A percentile compares a stretch with the other conserved stretches of the same genome.
Conservation (phyloP, 2,888 invertebrate species). For the Cylindroiulus punctatus region DNA sequence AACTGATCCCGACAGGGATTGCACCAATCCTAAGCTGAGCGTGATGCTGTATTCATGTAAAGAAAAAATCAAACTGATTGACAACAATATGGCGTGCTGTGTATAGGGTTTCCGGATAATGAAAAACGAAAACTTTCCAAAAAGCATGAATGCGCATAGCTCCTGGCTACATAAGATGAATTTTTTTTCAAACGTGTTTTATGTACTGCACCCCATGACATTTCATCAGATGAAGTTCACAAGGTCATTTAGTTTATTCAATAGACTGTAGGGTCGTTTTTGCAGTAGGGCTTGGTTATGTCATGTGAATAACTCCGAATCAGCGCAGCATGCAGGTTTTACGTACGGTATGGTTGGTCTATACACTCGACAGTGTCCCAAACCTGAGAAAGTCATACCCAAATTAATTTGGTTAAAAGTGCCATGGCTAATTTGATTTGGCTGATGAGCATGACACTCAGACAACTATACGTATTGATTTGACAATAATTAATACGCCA, state of each 20-base stretch:
- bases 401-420: no score
- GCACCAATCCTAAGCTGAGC: constrained; percentile 50
- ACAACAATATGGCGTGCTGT: constrained; percentile 17
- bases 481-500: no score
- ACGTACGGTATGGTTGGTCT: no score
- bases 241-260: not conserved
- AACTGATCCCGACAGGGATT: constrained; percentile 51
- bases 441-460: no score
- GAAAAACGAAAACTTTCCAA: constrained; percentile 14
- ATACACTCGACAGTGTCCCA: no score
- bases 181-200: not conserved
- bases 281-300: not conserved
- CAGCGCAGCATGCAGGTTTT: no score
- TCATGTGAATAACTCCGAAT: no score
- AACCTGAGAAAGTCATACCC: no score
- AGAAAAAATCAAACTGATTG: constrained; percentile 48
- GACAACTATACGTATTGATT: no score
- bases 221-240: not conserved
- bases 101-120: not conserved
- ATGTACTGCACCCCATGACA: not conserved
- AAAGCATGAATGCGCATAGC: not conserved
- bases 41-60: not conserved
- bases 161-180: not conserved
- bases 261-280: not conserved
- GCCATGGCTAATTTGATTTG: no score